These are phyloP conservation scores for Spea bombifrons DNA, from an alignment of 2,113 vertebrate genomes.

Conservation along the genomic window DNA sequence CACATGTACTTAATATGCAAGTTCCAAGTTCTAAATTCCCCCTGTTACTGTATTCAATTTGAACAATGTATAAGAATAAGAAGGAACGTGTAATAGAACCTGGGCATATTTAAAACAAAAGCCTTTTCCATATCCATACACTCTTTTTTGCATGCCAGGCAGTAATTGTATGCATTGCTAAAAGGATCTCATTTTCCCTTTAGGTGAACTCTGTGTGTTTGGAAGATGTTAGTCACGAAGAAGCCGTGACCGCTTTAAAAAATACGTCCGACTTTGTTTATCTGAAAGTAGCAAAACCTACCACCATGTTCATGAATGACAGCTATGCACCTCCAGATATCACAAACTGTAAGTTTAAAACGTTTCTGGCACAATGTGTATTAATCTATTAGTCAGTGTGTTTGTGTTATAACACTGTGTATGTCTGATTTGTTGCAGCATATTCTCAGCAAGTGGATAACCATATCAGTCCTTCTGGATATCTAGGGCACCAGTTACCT, in stretches of 20 bases:
- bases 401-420: not conserved
- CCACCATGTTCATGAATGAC: slow-evolving; percentile 93
- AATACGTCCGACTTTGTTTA: slow-evolving; percentile 96
- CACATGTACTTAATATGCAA: not conserved
- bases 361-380: not conserved
- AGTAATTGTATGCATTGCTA: no score
- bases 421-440: slow-evolving; percentile 65
- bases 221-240: slow-evolving; percentile 97
- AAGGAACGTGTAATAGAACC: no score
- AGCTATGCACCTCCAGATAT: slow-evolving; percentile 86
- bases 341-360: slow-evolving; percentile 84
- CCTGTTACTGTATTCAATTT: no score
- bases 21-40: no score
- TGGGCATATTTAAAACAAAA: no score
- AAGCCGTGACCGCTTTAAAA: slow-evolving; percentile 97
- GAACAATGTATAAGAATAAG: no score
- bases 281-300: slow-evolving; percentile 95
- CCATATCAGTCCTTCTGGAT: slow-evolving; percentile 82
- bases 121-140: no score
- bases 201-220: slow-evolving; percentile 91
- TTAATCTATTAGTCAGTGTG: not conserved
- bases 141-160: no score
- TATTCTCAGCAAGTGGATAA: slow-evolving; percentile 87
- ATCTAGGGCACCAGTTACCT: slow-evolving; percentile 74
- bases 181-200: not conserved